phyloP scores from a whole-genome alignment of 1,140 invertebrate species.

The Drosophila baimaii region DNA sequence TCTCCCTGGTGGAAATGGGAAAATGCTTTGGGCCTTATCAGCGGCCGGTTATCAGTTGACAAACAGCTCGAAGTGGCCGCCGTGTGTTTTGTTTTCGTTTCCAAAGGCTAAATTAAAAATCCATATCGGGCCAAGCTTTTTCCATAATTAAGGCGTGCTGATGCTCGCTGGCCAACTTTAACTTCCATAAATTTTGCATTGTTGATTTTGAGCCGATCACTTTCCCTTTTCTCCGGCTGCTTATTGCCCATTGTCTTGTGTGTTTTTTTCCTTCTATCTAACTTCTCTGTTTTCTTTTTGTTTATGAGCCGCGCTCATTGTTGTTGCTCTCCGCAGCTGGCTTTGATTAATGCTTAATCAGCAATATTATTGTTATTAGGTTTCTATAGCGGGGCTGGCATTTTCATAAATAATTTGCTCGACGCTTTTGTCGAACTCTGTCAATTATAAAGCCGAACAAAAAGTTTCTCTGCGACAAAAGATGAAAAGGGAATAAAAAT shows the following conservation, averaged over 20 bases:
- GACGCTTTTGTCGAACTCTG: slow-evolving; percentile 32
- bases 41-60: slow-evolving; percentile 59
- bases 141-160: slow-evolving; percentile 57
- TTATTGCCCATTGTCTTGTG: slow-evolving; percentile 32
- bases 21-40: slow-evolving; percentile 52
- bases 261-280: slow-evolving; percentile 5
- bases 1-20: slow-evolving; percentile 18
- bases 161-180: slow-evolving; percentile 17
- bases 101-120: slow-evolving; percentile 63
- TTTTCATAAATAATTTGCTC: slow-evolving; percentile 47
- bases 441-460: slow-evolving; percentile 62
- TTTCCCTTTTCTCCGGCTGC: slow-evolving; percentile 58
- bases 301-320: slow-evolving; percentile 16
- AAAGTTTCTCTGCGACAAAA: slow-evolving; percentile 65
- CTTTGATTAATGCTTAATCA: slow-evolving; percentile 82
- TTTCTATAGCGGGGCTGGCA: slow-evolving; percentile 63
- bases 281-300: slow-evolving; percentile 31
- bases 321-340: slow-evolving; percentile 22
- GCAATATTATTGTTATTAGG: slow-evolving; percentile 80
- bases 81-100: slow-evolving; percentile 37
- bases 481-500: not conserved
- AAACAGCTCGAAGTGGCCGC: slow-evolving; percentile 42
- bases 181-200: slow-evolving; percentile 40
- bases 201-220: slow-evolving; percentile 38
- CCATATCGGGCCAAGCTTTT: slow-evolving; percentile 62